These are phyloP conservation scores for Donacobius atricapilla DNA, from an alignment of 2,113 vertebrate species.

Conservation along the genomic window DNA sequence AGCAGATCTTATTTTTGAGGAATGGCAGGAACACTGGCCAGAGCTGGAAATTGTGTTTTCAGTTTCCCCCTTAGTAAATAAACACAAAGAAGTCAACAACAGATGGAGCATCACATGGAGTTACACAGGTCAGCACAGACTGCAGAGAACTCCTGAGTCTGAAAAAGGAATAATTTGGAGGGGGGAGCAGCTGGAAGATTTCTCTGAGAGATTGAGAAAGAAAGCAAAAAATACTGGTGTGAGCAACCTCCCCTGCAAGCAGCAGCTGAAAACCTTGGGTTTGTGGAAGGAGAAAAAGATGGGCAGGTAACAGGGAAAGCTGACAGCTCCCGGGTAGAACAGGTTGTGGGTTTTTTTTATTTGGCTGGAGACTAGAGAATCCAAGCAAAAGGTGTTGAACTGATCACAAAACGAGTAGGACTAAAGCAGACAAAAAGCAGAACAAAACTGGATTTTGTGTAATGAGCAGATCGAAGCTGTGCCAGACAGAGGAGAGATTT, in stretches of 20 bases:
- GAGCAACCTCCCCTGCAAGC: background rate
- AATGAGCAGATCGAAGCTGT: background rate
- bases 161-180: background rate
- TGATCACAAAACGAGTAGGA: background rate
- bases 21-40: slow-evolving; percentile 24
- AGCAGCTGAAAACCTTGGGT: background rate
- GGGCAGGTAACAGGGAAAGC: background rate
- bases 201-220: background rate
- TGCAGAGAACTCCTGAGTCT: background rate
- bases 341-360: background rate
- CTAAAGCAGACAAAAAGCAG: background rate
- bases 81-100: slow-evolving; percentile 52
- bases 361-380: background rate
- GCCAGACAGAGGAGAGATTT: background rate
- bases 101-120: slow-evolving; percentile 51
- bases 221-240: background rate
- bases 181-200: background rate
- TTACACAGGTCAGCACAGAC: slow-evolving; percentile 7
- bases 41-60: slow-evolving; percentile 16
- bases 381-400: background rate
- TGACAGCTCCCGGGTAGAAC: background rate
- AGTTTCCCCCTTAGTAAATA: slow-evolving; percentile 9
- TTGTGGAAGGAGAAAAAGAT: background rate
- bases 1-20: background rate
- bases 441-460: background rate